These are phyloP conservation scores for Phyllotis vaccarum DNA, from an alignment of 2,797 vertebrate genomes.

Conservation along the genomic window DNA sequence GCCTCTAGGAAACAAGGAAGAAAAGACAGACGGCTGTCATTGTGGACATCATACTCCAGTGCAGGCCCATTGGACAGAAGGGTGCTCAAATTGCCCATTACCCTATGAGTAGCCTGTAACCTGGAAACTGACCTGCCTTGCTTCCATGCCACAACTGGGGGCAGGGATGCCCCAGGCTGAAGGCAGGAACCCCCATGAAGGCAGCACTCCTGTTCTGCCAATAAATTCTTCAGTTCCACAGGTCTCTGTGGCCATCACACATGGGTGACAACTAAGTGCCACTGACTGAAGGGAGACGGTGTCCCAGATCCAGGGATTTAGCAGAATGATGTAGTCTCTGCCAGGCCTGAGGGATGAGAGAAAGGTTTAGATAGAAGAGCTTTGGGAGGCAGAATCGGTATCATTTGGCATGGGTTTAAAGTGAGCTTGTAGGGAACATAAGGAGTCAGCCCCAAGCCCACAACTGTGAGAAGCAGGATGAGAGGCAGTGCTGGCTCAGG, in stretches of 20 bases:
- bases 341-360: not conserved
- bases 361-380: not conserved
- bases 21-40: not conserved
- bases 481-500: not conserved
- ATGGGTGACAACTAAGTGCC: not conserved
- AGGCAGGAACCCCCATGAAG: not conserved
- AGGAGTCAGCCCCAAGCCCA: not conserved
- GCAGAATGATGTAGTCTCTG: rapidly evolving
- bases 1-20: not conserved
- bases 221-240: not conserved
- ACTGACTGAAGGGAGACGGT: not conserved
- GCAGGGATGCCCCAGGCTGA: not conserved
- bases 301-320: not conserved
- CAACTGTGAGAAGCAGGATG: not conserved
- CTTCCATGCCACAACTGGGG: not conserved
- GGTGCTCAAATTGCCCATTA: not conserved
- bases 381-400: not conserved
- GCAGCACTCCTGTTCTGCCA: not conserved
- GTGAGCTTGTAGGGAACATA: not conserved
- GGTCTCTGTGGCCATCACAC: not conserved
- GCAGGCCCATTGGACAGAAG: not conserved
- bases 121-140: not conserved
- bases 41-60: not conserved
- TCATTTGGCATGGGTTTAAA: not conserved
- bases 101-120: not conserved